Conservation (phyloP, 2,888 invertebrate genomes). For the Dendrolimus houi region DNA sequence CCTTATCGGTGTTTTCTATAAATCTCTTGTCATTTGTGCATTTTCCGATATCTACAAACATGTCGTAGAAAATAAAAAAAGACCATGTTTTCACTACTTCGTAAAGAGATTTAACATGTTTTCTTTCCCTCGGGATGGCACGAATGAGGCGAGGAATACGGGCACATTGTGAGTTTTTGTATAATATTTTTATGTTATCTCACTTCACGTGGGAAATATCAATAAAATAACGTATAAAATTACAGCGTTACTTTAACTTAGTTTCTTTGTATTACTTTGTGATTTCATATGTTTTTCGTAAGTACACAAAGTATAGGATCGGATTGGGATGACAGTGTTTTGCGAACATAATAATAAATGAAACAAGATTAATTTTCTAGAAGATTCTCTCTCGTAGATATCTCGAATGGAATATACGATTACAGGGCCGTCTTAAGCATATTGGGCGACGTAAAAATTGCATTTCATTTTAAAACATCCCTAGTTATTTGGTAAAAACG, state of each 20-base stretch:
- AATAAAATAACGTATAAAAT: background rate
- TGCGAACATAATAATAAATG: constrained; percentile 29
- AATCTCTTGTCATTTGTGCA: background rate
- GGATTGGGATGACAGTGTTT: constrained; percentile 22
- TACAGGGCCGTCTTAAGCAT: too few relatives aligned
- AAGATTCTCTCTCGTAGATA: constrained; percentile 38
- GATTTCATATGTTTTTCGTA: constrained; percentile 1
- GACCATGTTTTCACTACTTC: background rate
- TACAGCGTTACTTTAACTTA: background rate
- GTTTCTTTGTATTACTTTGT: background rate
- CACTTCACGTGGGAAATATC: background rate
- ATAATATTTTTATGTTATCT: background rate
- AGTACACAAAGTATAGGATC: constrained; percentile 8
- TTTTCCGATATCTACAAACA: background rate
- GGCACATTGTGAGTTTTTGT: background rate
- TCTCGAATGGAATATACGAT: constrained; percentile 61
- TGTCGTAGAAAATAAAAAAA: too few relatives aligned
- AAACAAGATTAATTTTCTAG: constrained; percentile 43
- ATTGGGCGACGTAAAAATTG: too few relatives aligned
- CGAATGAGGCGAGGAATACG: background rate
- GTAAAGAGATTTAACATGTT: background rate
- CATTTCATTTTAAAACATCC: too few relatives aligned
- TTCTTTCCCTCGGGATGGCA: background rate
- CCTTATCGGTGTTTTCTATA: background rate
- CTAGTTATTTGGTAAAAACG: too few relatives aligned